Conservation (phyloP, 2,113 vertebrate genomes). For the Corythornis cristatus region DNA sequence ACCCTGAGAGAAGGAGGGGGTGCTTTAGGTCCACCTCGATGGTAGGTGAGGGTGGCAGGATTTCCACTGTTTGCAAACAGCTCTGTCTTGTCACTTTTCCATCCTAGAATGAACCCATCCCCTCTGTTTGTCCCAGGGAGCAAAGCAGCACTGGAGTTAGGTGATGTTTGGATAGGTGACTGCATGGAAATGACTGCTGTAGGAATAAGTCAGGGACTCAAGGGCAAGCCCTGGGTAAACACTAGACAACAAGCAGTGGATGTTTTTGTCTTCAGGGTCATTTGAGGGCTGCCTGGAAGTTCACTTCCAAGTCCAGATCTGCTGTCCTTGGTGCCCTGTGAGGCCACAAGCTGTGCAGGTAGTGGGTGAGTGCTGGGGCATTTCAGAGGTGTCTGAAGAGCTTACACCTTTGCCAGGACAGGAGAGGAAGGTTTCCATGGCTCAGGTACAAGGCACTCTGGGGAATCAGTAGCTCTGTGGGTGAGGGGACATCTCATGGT, state of each 20-base stretch:
- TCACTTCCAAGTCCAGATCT: background rate
- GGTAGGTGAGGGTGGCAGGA: background rate
- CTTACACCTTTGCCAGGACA: background rate
- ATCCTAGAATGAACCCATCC: background rate
- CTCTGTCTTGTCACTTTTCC: background rate
- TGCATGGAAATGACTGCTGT: background rate
- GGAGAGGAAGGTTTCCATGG: background rate
- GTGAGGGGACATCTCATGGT: background rate
- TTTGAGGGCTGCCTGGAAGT: background rate
- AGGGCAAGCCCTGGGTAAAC: background rate
- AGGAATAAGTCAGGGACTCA: background rate
- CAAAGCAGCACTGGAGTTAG: background rate
- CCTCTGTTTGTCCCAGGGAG: background rate
- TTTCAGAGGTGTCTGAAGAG: background rate
- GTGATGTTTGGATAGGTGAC: background rate
- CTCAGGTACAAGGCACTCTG: background rate
- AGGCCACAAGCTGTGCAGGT: background rate
- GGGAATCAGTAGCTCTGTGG: rapidly evolving
- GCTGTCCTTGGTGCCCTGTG: background rate
- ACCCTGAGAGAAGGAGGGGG: background rate
- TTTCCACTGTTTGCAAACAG: background rate
- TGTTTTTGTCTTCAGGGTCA: background rate
- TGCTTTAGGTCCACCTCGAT: background rate
- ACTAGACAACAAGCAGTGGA: background rate
- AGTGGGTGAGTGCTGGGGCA: background rate